phyloP scores from a whole-genome alignment of 1,140 invertebrate genomes.

The Philopotamus ludificatus region DNA sequence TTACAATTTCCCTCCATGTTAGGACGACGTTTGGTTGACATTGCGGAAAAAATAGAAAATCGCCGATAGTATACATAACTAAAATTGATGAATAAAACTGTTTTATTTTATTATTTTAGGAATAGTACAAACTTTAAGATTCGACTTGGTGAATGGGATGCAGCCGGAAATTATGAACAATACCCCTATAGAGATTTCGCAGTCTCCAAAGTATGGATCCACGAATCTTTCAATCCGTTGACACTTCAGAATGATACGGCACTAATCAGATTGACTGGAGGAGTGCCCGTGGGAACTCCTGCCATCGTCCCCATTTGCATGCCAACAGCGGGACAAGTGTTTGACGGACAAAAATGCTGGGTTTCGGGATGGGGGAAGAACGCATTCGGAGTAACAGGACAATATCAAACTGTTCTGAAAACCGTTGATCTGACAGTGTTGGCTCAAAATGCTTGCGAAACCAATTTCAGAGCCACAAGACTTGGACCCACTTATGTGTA shows the following conservation, averaged over 20 bases:
- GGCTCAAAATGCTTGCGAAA: conserved; percentile 62
- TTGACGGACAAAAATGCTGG: conserved; percentile 66
- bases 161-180: conserved; percentile 59
- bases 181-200: conserved; percentile 62
- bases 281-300: conserved; percentile 58
- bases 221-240: conserved; percentile 64
- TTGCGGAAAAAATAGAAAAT: too few species aligned
- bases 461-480: conserved; percentile 61
- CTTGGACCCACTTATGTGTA: conserved; percentile 64
- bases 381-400: conserved; percentile 64
- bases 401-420: conserved; percentile 66
- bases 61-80: too few species aligned
- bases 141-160: conserved; percentile 70
- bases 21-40: too few species aligned
- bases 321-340: conserved; percentile 56
- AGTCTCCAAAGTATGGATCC: conserved; percentile 58
- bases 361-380: conserved; percentile 83
- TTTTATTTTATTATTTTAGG: conserved; percentile 39
- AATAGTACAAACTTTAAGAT: conserved; percentile 56
- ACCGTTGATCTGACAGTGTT: conserved; percentile 72
- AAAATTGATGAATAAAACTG: not conserved
- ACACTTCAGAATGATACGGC: conserved; percentile 72
- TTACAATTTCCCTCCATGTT: too few species aligned
- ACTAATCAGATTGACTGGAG: conserved; percentile 59
- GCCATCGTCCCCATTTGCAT: conserved; percentile 74